Evolutionary conservation across 2,113 vertebrate species (phyloP).

Genomic region (Ailurus styani): DNA sequence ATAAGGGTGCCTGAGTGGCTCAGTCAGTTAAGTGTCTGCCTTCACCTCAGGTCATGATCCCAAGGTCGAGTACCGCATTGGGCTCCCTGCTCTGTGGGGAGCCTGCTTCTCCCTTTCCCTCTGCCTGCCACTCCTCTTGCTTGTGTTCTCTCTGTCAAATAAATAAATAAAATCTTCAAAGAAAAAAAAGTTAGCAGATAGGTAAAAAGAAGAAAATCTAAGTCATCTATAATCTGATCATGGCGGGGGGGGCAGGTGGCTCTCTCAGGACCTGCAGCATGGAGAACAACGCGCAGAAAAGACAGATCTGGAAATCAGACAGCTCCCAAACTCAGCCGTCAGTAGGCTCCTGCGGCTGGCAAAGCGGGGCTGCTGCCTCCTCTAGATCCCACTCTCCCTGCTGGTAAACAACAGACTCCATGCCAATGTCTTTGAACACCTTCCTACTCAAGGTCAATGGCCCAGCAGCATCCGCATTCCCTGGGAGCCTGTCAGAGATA

Average conservation of each 20-base stretch:
- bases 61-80: too few species aligned
- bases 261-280: background rate
- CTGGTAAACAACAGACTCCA: background rate
- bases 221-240: background rate
- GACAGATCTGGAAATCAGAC: background rate
- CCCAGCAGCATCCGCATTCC: background rate
- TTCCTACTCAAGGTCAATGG: background rate
- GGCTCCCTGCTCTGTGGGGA: too few species aligned
- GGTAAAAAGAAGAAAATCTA: background rate
- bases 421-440: background rate
- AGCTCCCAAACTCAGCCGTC: background rate
- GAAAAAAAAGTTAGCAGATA: background rate
- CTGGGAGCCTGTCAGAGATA: background rate
- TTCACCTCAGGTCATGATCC: too few species aligned
- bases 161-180: background rate
- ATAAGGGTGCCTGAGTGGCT: background rate
- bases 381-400: background rate
- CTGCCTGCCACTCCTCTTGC: too few species aligned
- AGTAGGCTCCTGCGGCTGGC: rapidly evolving
- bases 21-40: background rate
- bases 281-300: background rate
- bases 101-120: too few species aligned
- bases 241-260: too few species aligned
- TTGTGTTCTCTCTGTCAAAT: background rate
- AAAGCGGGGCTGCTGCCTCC: too few species aligned